Base-by-base conservation (phyloP, 2,888 invertebrate species). In the Corbicula japonica region DNA sequence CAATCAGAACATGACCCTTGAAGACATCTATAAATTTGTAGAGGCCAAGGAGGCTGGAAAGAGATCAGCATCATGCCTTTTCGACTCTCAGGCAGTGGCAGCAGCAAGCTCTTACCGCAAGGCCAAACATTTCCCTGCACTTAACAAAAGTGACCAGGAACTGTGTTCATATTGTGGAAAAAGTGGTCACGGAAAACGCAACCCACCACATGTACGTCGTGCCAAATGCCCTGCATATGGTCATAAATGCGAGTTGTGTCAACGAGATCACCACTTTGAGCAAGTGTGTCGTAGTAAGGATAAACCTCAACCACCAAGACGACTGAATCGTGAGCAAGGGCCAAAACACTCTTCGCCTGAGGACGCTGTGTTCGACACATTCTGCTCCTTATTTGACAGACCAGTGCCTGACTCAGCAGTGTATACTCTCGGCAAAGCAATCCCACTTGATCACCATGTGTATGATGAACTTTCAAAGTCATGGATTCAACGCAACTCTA, bases 91-190 rank as follows among this genome's bases (percentile, higher is more conserved):
- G n/a, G n/a, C n/a, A n/a, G n/a, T n/a, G n/a, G n/a, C n/a, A n/a
- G n/a, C n/a, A n/a, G n/a, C n/a, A n/a, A n/a, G n/a, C n/a, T n/a
- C n/a, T n/a, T n/a, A n/a, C n/a, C n/a, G n/a, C n/a, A n/a, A n/a
- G n/a, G n/a, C n/a, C n/a, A n/a, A n/a, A n/a, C n/a, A n/a, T n/a
- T n/a, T n/a, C n/a, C n/a, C n/a, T n/a, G n/a, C n/a, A n/a, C n/a
- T n/a, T n/a, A n/a, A n/a, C n/a, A n/a, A n/a, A n/a, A n/a, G n/a
- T n/a, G n/a, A n/a, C n/a, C n/a, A n/a, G 4, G 74, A 78, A 21
- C 5, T 38, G 8, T 84, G 85, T 23, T n/a, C 46, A 8, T 87
- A 89, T 63, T 87, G 87, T 58, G 85, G 87, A 8, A 75, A 66
- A 23, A 54, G 3, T 21, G 86, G 86, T 4, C 87, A 87, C 74